Percentiles rank a stretch among this genome's conserved stretches.
Conservation (phyloP, 2,113 vertebrate species). For the Okapia johnstoni region DNA sequence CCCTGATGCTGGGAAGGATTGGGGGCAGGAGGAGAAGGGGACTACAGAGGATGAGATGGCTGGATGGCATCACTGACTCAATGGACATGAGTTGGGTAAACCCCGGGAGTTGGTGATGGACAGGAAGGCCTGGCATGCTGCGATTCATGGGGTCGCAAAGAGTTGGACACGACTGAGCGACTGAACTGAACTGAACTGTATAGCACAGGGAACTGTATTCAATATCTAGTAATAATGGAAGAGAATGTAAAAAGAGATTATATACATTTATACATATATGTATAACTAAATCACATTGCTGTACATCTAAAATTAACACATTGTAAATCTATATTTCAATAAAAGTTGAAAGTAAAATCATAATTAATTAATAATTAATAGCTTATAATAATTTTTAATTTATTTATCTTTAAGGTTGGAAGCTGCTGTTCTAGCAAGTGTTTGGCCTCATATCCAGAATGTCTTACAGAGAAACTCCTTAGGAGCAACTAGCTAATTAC, state of each 20-base stretch:
- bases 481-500: slow-evolving; percentile 62
- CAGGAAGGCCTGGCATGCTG: no score
- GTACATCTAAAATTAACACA: background rate
- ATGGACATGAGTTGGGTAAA: no score
- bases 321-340: background rate
- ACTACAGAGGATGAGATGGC: no score
- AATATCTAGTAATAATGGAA: background rate
- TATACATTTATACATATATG: background rate
- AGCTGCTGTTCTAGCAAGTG: background rate
- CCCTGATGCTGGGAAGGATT: no score
- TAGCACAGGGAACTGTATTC: background rate
- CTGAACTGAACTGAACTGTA: background rate
- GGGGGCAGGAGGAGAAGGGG: no score
- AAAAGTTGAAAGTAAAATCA: background rate
- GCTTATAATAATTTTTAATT: background rate
- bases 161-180: no score
- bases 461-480: slow-evolving; percentile 39
- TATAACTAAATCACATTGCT: background rate
- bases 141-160: no score
- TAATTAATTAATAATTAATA: background rate
- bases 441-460: background rate
- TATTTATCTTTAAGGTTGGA: background rate
- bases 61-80: no score
- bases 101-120: no score
- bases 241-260: background rate